Base-by-base conservation (phyloP, 2,888 invertebrate species). In the Ophioninae sp. region DNA sequence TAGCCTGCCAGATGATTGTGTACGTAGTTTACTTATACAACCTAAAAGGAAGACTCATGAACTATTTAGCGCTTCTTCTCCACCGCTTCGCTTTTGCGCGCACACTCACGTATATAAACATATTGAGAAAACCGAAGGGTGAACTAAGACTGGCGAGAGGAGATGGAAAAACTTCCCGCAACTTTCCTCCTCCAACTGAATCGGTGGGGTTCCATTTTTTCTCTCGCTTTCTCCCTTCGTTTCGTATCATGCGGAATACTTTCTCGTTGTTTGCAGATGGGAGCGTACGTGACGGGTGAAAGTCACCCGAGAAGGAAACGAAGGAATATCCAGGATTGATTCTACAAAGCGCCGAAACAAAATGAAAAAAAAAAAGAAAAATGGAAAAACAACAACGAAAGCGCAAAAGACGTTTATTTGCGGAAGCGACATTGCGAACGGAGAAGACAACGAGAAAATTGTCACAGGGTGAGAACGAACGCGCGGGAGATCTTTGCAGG, bases 1-100 rank as follows among this genome's bases (percentile, higher is more conserved):
- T 79, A 72, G 65, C 72, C 65, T 79, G 82, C 82, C 82, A 83
- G 82, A 83, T 70, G 82, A 50, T 70, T 79, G 75, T 79, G 79
- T 79, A 79, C 79, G 70, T 70, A 81, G 81, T 76, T 83, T 23
- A 83, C 75, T 70, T 67, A 79, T 79, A 83, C 65, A 79, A 72
- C 61, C 79, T 57, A 70, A 56, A 50, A 74, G 79, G 56, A 67
- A 79, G 79, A 78, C 72, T 67, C 82, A 75, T 79, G 65, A 83
- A 83, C 79, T 83, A 83, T 79, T 83, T 83, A 79, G 72, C 75
- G 75, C 82, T 76, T 30, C 69, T 74, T 74, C 74, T 74, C 62
- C 10, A 67, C 56, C 73, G 72, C 67, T 78, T 77, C 82, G 59
- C 64, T 73, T 69, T 64, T n/a, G 62, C 41, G 41, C 65, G 21